A percentile compares a stretch with the other conserved stretches of the same genome.
phyloP scores from a whole-genome alignment of 1,140 invertebrate genomes.

The Mactra quadrangularis region DNA sequence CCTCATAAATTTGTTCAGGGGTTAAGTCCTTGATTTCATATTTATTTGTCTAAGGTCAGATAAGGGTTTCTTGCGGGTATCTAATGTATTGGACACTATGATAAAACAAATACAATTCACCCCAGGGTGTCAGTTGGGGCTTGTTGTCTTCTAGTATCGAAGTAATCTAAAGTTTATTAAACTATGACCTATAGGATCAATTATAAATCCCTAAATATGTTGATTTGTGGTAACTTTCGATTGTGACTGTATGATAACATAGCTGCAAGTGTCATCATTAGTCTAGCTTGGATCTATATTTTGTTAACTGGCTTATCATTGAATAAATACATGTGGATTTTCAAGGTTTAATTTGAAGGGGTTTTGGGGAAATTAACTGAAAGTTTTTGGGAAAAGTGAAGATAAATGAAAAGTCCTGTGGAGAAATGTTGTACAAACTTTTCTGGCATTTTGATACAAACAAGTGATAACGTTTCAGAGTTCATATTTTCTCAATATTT shows the following conservation, averaged over 20 bases:
- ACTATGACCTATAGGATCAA: conserved; percentile 28
- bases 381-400: conserved; percentile 46
- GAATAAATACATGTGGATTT: conserved; percentile 16
- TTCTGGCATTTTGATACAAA: neutral
- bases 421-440: conserved; percentile 9
- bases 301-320: conserved; percentile 14
- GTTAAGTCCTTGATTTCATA: too few species aligned
- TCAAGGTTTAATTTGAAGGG: conserved; percentile 7
- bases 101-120: too few species aligned
- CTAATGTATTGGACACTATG: too few species aligned
- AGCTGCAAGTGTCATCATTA: conserved; percentile 21
- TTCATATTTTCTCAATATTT: too few species aligned
- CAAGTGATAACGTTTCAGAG: too few species aligned
- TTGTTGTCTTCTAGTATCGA: neutral
- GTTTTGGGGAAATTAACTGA: conserved; percentile 30
- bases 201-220: conserved; percentile 55
- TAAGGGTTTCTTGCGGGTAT: too few species aligned
- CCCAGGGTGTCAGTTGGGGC: too few species aligned
- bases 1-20: too few species aligned
- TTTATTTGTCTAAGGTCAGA: too few species aligned
- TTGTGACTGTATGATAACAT: conserved; percentile 23
- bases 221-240: conserved; percentile 52
- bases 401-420: conserved; percentile 8
- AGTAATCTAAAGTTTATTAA: conserved; percentile 33
- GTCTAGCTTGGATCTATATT: conserved; percentile 11